phyloP scores from a whole-genome alignment of 2,888 invertebrate species.

The Ochlodes sylvanus region DNA sequence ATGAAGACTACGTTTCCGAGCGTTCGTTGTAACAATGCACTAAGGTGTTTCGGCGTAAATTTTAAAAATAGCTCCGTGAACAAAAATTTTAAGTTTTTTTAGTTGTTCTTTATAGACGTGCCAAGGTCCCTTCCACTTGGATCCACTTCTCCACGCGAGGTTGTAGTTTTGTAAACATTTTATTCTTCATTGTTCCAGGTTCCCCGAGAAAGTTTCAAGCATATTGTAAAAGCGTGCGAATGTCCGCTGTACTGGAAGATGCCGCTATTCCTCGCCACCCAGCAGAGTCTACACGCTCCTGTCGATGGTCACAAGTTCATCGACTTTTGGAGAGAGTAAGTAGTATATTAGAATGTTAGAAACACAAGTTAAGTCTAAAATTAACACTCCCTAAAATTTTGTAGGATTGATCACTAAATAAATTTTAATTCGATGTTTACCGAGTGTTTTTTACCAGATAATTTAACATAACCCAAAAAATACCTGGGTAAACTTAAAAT shows the following conservation, averaged over 20 bases:
- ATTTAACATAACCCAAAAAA: no score
- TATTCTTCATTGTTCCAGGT: slow-evolving; percentile 63
- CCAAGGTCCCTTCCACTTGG: slow-evolving; percentile 27
- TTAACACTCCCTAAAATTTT: no score
- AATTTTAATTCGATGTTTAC: no score
- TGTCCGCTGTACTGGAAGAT: slow-evolving; percentile 99
- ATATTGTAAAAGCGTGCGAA: slow-evolving; percentile 93
- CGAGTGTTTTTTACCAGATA: no score
- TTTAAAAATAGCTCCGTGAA: slow-evolving; percentile 12
- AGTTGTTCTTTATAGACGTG: slow-evolving; percentile 30
- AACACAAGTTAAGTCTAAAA: no score
- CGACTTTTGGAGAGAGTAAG: slow-evolving; percentile 97
- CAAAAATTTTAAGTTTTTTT: background rate
- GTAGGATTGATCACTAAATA: no score
- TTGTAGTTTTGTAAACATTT: background rate
- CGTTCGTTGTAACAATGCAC: background rate
- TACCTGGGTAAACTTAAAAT: no score
- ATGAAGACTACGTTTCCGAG: background rate
- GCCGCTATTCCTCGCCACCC: slow-evolving; percentile 95
- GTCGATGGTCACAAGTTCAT: slow-evolving; percentile 94
- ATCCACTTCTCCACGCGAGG: slow-evolving; percentile 13
- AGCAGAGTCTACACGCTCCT: slow-evolving; percentile 88
- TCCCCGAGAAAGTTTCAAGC: slow-evolving; percentile 87
- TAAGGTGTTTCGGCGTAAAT: slow-evolving; percentile 1
- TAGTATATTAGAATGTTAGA: slow-evolving; percentile 41